These are phyloP conservation scores for Seira musarum DNA, from an alignment of 2,888 invertebrate species.

Conservation along the genomic window DNA sequence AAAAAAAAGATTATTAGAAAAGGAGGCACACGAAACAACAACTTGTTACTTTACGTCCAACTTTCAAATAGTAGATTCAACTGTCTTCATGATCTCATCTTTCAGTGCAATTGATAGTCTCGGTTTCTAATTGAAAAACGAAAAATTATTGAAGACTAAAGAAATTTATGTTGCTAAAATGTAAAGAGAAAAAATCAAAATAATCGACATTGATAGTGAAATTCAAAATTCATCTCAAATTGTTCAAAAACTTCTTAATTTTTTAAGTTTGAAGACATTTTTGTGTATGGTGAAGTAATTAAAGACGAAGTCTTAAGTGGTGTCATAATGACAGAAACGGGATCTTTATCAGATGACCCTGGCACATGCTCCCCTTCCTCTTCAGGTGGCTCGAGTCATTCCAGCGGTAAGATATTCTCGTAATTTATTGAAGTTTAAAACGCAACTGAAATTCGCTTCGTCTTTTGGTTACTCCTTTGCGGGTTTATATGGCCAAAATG, in stretches of 20 bases:
- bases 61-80: constrained; percentile 46
- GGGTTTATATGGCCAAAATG: no score
- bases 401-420: constrained; percentile 59
- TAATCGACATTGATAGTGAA: no score
- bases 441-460: background rate
- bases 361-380: constrained; percentile 69
- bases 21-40: constrained; percentile 49
- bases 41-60: constrained; percentile 55
- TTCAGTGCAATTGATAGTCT: background rate
- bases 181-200: background rate
- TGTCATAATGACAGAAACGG: constrained; percentile 66
- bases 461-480: constrained; percentile 1
- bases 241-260: no score
- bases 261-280: no score
- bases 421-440: background rate
- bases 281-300: no score
- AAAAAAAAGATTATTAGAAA: constrained; percentile 41
- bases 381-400: constrained; percentile 64
- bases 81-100: background rate
- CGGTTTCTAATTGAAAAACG: no score
- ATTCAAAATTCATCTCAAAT: no score
- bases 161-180: background rate
- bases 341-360: constrained; percentile 69
- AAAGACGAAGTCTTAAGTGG: no score
- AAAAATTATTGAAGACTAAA: background rate